Conservation (phyloP, 2,888 invertebrate species). For the Carcina quercana region DNA sequence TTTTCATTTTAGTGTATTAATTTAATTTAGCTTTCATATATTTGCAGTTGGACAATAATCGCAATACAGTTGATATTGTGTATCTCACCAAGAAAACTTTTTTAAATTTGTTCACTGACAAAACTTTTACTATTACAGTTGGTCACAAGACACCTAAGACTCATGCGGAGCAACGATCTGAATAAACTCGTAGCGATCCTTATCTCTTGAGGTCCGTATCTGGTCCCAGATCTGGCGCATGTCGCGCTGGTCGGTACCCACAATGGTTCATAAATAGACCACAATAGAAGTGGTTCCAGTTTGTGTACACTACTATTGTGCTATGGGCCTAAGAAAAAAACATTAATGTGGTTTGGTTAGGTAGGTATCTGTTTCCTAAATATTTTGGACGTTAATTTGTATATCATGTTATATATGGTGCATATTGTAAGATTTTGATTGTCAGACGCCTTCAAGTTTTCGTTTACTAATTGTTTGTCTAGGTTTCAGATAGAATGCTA, state of each 20-base stretch:
- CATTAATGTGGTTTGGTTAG: no score
- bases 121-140: neutral
- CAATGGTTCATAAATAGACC: constrained; percentile 37
- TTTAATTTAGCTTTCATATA: no score
- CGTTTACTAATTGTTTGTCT: no score
- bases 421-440: no score
- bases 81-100: neutral
- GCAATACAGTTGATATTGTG: no score
- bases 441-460: no score
- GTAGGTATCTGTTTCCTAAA: no score
- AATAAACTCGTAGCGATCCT: constrained; percentile 25
- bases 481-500: no score
- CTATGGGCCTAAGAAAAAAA: constrained; percentile 11
- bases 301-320: constrained; percentile 7
- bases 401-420: no score
- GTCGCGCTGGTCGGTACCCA: constrained; percentile 27
- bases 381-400: no score
- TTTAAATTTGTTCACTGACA: neutral
- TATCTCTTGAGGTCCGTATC: constrained; percentile 22
- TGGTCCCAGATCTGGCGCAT: constrained; percentile 31
- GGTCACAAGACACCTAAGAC: neutral
- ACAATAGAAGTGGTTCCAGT: constrained; percentile 28
- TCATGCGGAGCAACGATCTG: constrained; percentile 13
- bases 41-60: no score
- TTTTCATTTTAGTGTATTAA: no score